Percentiles rank a stretch among this genome's conserved stretches.
Conservation (phyloP, 1,140 invertebrate species). For the Lepidurus packardi region DNA sequence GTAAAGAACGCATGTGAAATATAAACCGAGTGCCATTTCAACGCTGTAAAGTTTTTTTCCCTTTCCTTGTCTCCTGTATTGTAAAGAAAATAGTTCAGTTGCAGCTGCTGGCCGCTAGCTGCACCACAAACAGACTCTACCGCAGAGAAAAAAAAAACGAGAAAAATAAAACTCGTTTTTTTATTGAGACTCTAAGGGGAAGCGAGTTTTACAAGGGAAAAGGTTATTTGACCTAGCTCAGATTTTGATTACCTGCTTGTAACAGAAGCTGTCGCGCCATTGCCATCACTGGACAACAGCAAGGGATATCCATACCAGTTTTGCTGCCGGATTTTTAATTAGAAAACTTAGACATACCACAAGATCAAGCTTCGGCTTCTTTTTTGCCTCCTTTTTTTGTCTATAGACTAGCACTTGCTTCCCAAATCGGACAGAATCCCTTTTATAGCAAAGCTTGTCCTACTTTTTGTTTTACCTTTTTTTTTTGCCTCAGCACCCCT, state of each 20-base stretch:
- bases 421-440: background rate
- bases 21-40: background rate
- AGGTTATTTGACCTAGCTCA: conserved; percentile 1
- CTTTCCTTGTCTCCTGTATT: background rate
- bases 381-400: background rate
- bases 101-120: conserved; percentile 1
- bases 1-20: background rate
- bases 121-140: background rate
- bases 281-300: background rate
- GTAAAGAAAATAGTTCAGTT: background rate
- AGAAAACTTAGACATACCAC: background rate
- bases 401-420: background rate
- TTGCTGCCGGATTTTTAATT: background rate
- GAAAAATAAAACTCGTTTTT: background rate
- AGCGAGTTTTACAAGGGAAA: background rate
- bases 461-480: background rate
- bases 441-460: background rate
- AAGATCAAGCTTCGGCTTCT: background rate
- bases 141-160: background rate
- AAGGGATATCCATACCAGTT: background rate
- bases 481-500: background rate
- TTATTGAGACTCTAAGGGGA: background rate
- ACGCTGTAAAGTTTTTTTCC: background rate
- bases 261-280: conserved; percentile 11
- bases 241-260: conserved; percentile 12